Evolutionary conservation across 1,140 invertebrate species (phyloP), one percentile per base, ranked within the genome.

Genomic region (Aphelenchoides avenae): DNA sequence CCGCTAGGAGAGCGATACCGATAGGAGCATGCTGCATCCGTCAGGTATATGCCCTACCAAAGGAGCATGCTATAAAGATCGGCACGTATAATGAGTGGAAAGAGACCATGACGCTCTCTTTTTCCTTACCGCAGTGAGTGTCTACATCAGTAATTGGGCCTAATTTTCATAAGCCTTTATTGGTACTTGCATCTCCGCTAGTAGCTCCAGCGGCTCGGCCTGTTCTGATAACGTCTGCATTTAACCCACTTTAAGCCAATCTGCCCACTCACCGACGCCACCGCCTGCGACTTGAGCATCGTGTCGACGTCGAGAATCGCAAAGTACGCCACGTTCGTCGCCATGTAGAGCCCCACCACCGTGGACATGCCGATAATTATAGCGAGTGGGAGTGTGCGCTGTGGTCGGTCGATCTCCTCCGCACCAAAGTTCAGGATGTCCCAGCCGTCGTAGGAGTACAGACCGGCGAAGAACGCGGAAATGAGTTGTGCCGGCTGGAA

Each of bases 401-500:
- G 48, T 5, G 67, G 70, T 44, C 73, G 67, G 15, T 65, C 57
- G 22, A 69, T 26, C 48, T 69, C 67, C 30, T 69, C 67, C 13
- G 50, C 56, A n/a, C 67, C 67, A 52, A 67, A 69, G 51, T 69
- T 69, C 5, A 69, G 41, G 24, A 68, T 59, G 49, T 70, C 64
- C 66, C 66, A 66, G 9, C 68, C 68, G 43, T 72, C 68, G 52
- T 71, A 70, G 13, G 42, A 37, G 46, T 71, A 70, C 11, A 70
- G 42, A 9, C 65, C 61, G 11, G 52, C 46, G 42, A 70, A 70
- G 22, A 70, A 65, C 0, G 65, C 64, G 7, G 22, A 20, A 6
- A 46, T 61, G 13, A 61, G 24, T 15, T 33, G 9, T 11, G 36
- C 56, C 20, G 56, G 24, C 1, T 62, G 18, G n/a, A 27, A 50